Evolutionary conservation across 2,797 vertebrate genomes (phyloP).

Genomic region (Xyrichtys novacula): DNA sequence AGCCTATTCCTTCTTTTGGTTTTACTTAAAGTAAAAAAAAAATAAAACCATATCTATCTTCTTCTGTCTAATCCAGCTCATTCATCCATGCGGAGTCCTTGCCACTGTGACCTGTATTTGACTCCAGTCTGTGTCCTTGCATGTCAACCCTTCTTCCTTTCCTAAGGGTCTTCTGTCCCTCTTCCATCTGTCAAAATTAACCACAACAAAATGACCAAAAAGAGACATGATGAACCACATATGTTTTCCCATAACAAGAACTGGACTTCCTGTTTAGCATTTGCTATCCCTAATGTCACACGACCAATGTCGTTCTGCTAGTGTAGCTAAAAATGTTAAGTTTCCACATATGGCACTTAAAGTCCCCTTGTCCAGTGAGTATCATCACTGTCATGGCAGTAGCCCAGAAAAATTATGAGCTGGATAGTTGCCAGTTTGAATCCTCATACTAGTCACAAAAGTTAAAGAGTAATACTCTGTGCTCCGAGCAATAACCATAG

Average conservation of each 20-base stretch:
- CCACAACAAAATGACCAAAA: not conserved
- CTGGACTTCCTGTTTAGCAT: not conserved
- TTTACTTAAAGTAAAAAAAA: too few relatives aligned
- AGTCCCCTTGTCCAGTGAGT: slow-evolving; percentile 7
- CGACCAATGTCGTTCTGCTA: not conserved
- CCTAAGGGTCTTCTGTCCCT: not conserved
- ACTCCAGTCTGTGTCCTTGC: too few relatives aligned
- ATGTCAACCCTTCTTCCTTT: too few relatives aligned
- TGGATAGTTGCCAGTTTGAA: slow-evolving; percentile 60
- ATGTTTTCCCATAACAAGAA: not conserved
- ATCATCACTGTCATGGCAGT: slow-evolving; percentile 9
- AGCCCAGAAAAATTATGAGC: slow-evolving; percentile 27
- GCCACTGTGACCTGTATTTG: too few relatives aligned
- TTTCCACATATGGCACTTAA: slow-evolving; percentile 22
- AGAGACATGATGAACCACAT: not conserved
- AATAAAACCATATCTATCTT: too few relatives aligned
- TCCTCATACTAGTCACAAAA: slow-evolving; percentile 65
- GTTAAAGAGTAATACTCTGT: slow-evolving; percentile 67
- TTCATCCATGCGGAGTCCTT: too few relatives aligned
- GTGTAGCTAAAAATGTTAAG: slow-evolving; percentile 9
- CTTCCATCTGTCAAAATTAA: not conserved
- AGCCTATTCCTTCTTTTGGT: too few relatives aligned
- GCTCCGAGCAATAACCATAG: slow-evolving; percentile 66
- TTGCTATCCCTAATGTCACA: not conserved
- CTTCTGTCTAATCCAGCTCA: too few relatives aligned